Conservation (phyloP, 2,888 invertebrate species). For the Spilarctia lutea region DNA sequence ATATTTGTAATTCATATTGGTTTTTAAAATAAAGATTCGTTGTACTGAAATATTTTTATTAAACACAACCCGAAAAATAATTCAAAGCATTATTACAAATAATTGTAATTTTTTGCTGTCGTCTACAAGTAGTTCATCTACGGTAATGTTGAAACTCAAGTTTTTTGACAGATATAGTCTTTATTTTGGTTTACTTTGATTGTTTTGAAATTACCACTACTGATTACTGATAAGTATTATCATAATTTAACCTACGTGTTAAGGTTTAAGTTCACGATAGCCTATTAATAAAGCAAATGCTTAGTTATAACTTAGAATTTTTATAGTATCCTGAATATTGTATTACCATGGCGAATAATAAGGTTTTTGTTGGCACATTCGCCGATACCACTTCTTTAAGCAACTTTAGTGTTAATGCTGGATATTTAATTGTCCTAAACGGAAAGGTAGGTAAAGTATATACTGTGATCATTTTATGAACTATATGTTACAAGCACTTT, state of each 20-base stretch:
- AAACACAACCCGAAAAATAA: too few relatives aligned
- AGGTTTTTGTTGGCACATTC: slow-evolving; percentile 69
- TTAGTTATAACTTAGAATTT: not conserved
- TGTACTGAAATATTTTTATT: too few relatives aligned
- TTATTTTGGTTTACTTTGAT: not conserved
- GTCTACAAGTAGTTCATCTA: not conserved
- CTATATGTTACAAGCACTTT: not conserved
- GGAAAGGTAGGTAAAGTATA: slow-evolving; percentile 87
- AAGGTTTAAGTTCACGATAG: not conserved
- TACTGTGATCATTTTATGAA: not conserved
- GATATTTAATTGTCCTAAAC: slow-evolving; percentile 85
- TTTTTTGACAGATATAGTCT: not conserved
- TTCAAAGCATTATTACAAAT: too few relatives aligned
- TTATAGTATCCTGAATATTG: not conserved
- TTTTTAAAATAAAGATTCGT: too few relatives aligned
- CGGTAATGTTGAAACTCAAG: not conserved
- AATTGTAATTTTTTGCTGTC: not conserved
- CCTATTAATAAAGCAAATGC: not conserved
- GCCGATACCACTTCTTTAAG: slow-evolving; percentile 62
- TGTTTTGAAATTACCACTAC: not conserved
- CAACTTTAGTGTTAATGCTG: slow-evolving; percentile 71
- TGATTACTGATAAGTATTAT: not conserved
- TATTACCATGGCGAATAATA: slow-evolving; percentile 59
- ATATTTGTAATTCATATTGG: too few relatives aligned
- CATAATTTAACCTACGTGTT: not conserved